Evolutionary conservation across 2,888 invertebrate genomes (phyloP), one percentile per base, ranked within the genome.

Genomic region (Cenopis cana): DNA sequence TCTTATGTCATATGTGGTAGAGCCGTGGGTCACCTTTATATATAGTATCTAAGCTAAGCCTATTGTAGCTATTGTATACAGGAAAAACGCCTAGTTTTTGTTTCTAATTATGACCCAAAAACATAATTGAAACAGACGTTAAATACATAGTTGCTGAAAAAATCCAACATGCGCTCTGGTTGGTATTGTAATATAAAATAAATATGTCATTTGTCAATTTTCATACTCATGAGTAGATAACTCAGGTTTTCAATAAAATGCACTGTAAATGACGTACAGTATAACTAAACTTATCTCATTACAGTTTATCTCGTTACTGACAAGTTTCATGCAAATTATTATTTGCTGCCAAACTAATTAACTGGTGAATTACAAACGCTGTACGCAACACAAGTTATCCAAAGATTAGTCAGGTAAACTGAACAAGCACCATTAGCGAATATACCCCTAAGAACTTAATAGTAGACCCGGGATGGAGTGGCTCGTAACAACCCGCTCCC

Each of bases 401-500:
- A 49, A 55, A 66, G 60, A 66, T 60, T 66, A 60, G 54, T 60
- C 46, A 66, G 66, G 60, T 70, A 60, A 24, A 64, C 50, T 11
- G 52, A 52, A 41, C 49, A 57, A 60, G 64, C 56, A 59, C 55
- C 49, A 66, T 66, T 66, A 70, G 66, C 36, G 49, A 49, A 66
- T 70, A 36, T 55, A 66, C 60, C 55, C 54, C 41, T 52, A 61
- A 66, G 66, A 71, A 71, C 70, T 41, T 41, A 66, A 71, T 71
- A 66, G 66, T 70, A 55, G 59, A 56, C 50, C 64, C 24, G 36
- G 54, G 14, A 29, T 52, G 59, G 65, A 65, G 65, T 70, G 29
- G 50, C 60, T 29, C 38, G 29, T 41, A 52, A 50, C 64, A 20
- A 41, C 62, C 38, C 50, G 18, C n/a, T 20, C 65, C 38, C 59